Conservation (phyloP, 1,140 invertebrate species). For the Leptestheria dahalacensis region DNA sequence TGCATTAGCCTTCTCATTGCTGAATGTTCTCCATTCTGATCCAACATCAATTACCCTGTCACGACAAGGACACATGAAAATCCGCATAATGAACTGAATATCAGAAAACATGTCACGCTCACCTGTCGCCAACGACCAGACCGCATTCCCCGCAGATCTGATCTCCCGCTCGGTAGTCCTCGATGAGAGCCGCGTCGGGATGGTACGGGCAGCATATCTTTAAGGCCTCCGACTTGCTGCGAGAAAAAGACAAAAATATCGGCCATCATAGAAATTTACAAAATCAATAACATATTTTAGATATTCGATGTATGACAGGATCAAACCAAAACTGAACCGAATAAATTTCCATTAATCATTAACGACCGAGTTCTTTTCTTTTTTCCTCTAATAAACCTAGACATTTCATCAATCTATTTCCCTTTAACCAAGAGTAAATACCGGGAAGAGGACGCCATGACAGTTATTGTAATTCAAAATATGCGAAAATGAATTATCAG, state of each 20-base stretch:
- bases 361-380: neutral
- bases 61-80: constrained; percentile 25
- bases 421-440: too few species aligned
- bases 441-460: too few species aligned
- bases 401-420: too few species aligned
- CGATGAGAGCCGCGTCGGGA: constrained; percentile 87
- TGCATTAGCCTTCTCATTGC: constrained; percentile 89
- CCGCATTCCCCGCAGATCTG: constrained; percentile 98
- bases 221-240: neutral
- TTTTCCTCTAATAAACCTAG: too few species aligned
- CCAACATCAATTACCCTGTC: constrained; percentile 99
- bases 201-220: constrained; percentile 72
- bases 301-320: too few species aligned
- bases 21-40: constrained; percentile 99
- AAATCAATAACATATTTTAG: too few species aligned
- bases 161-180: constrained; percentile 97
- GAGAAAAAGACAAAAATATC: neutral
- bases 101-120: constrained; percentile 21
- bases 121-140: constrained; percentile 95
- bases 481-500: too few species aligned
- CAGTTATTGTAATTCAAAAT: too few species aligned
- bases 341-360: neutral
- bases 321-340: neutral
- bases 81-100: neutral
- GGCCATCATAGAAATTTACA: too few species aligned